Evolutionary conservation across 2,797 vertebrate genomes (phyloP).

Genomic region (Natrix natrix): DNA sequence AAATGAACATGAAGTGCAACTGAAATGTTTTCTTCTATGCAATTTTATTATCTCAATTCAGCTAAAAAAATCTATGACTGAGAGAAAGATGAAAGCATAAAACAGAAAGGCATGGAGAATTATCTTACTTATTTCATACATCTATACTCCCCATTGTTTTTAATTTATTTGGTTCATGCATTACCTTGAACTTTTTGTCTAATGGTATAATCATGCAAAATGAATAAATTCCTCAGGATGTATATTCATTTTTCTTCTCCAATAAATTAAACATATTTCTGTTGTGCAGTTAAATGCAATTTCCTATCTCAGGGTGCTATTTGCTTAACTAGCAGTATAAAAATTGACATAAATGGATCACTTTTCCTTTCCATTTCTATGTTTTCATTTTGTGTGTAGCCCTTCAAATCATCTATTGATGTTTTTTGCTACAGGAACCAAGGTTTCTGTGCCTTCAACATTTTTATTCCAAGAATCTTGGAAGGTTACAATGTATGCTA

Average conservation of each 20-base stretch:
- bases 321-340: not conserved
- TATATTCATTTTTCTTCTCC: conserved; percentile 5
- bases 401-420: not conserved
- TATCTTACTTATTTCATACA: not conserved
- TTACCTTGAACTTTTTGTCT: not conserved
- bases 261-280: not conserved
- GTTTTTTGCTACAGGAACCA: not conserved
- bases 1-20: not conserved
- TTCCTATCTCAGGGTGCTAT: not conserved
- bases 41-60: not conserved
- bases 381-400: not conserved
- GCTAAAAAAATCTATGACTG: not conserved
- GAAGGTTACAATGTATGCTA: no score
- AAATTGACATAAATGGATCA: not conserved
- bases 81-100: not conserved
- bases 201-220: conserved; percentile 4
- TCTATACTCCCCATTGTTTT: not conserved
- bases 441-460: not conserved
- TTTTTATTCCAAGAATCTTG: not conserved
- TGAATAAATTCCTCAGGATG: not conserved
- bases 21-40: not conserved
- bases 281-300: not conserved
- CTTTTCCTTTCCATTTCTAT: not conserved
- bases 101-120: not conserved
- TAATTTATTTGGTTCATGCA: not conserved